A percentile compares a stretch with the other conserved stretches of the same genome.
These are phyloP conservation scores for Amblyornis subalaris DNA, from an alignment of 2,113 vertebrate species.

Conservation along the genomic window DNA sequence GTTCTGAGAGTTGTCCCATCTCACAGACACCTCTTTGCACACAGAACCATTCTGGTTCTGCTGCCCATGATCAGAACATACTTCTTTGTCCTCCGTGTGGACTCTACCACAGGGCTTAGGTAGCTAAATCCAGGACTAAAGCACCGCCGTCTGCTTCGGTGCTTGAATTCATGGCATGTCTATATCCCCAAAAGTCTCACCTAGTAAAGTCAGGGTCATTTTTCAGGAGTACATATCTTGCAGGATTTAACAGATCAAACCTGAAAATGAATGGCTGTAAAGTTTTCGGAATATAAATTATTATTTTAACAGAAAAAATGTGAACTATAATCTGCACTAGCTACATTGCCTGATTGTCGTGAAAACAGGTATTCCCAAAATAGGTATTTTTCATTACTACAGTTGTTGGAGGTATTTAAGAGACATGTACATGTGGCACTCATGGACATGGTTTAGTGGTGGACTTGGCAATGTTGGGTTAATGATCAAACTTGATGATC, in stretches of 20 bases:
- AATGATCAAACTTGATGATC: fast-evolving
- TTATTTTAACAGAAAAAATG: neutral
- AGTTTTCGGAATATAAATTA: neutral
- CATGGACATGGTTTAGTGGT: neutral
- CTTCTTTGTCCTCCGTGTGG: neutral
- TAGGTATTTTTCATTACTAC: neutral
- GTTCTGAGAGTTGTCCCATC: neutral
- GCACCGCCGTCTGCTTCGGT: fast-evolving
- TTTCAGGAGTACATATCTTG: neutral
- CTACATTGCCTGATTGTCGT: neutral
- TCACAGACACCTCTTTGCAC: neutral
- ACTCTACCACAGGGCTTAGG: neutral
- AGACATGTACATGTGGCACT: neutral
- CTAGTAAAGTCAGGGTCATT: neutral
- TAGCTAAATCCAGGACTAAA: neutral
- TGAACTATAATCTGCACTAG: neutral
- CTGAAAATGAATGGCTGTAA: neutral
- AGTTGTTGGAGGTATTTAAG: neutral
- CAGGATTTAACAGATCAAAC: neutral
- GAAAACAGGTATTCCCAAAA: neutral
- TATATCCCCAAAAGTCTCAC: neutral
- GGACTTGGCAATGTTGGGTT: neutral
- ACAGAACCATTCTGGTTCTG: neutral
- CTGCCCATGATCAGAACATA: neutral
- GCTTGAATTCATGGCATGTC: neutral